Base-by-base conservation (phyloP, 2,113 vertebrate genomes). In the Reinhardtius hippoglossoides region DNA sequence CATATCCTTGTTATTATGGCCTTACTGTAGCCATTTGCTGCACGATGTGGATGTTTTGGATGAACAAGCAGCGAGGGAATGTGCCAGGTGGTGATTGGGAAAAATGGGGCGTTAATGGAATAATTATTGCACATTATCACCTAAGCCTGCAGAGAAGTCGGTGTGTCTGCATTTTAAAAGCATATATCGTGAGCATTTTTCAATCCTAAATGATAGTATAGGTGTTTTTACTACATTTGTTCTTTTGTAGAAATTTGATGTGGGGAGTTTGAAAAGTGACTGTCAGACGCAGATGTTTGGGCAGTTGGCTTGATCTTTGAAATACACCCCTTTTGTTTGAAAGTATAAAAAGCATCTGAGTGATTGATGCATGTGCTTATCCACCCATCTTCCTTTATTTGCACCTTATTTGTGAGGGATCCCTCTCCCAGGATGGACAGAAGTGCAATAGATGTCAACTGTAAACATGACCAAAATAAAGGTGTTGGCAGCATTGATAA, bases 11-110 rank as follows among this genome's bases (percentile, higher is more conserved):
- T 40, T 71, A 27, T 78, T 44, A 73, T 54, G 54, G 81, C 23
- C 31, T 74, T 67, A 46, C 72, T 83, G 69, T 58, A 52, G 35
- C 74, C 59, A 0, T 67, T 81, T 77, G 26, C 56, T 35, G 44
- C 68, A 67, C 26, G 8, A 16, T 55, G 59, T 58, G 37, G 50
- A 75, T 68, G 66, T 24, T 50, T 56, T 40, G 26, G 1, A 7
- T 69, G 60, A 67, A 52, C n/a, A 67, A 78, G 40, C 37, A 10
- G 55, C 42, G 10, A 24, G 20, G 12, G 15, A 21, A 56, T 21
- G 23, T 20, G 24, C 27, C 20, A 76, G 64, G 67, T 42, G 16
- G 20, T 60, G n/a, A 61, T 57, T 4, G 13, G 67, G 27, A 52
- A 37, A 14, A 31, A 56, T 12, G 20, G 12, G 3, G n/a, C 23